These are phyloP conservation scores for Crotophaga sulcirostris DNA, from an alignment of 2,113 vertebrate species.

Conservation along the genomic window DNA sequence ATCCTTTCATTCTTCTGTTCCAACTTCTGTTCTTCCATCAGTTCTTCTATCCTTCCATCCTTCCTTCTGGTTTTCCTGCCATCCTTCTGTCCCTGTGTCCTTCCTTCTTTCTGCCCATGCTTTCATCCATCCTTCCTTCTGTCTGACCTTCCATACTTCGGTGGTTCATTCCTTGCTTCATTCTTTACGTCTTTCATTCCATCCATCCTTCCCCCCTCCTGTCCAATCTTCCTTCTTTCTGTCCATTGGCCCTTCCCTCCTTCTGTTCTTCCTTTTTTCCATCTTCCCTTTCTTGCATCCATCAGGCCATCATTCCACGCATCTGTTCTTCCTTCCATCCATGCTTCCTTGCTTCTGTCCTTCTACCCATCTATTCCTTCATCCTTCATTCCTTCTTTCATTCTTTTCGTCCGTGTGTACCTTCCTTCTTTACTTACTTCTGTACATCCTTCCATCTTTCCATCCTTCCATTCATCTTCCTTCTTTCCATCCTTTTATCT, in stretches of 20 bases:
- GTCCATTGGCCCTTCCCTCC: background rate
- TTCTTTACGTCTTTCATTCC: background rate
- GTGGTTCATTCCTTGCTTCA: no score
- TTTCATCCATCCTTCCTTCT: background rate
- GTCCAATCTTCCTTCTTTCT: background rate
- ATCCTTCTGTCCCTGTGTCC: background rate
- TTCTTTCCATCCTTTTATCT: background rate
- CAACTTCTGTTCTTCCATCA: background rate
- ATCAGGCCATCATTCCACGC: no score
- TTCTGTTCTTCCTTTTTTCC: background rate
- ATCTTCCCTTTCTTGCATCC: background rate
- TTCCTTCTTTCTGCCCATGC: background rate
- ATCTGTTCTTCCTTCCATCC: background rate
- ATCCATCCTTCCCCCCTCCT: background rate
- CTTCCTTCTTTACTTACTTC: background rate
- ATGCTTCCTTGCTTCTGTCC: no score
- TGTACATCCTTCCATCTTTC: background rate
- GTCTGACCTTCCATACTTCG: background rate
- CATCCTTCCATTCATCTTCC: background rate
- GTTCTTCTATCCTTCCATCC: background rate
- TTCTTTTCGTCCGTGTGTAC: background rate
- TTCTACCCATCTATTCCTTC: background rate
- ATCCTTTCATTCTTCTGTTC: background rate
- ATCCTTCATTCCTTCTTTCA: background rate
- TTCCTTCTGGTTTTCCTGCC: background rate